Evolutionary conservation across 2,113 vertebrate genomes (phyloP).

Genomic region (Xiphorhynchus elegans): DNA sequence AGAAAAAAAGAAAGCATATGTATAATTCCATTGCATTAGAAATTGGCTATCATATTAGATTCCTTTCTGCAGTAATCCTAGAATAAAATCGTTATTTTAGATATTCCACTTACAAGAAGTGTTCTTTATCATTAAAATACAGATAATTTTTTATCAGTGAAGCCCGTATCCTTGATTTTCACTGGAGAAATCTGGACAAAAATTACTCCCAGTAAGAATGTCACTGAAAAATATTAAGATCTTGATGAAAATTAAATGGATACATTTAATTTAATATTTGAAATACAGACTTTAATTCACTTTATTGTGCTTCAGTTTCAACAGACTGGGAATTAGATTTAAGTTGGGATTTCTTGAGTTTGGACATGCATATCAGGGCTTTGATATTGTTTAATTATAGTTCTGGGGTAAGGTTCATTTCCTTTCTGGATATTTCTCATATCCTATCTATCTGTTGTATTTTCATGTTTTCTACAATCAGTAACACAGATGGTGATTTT

Average conservation of each 20-base stretch:
- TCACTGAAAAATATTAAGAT: neutral
- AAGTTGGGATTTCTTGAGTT: neutral
- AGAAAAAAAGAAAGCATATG: neutral
- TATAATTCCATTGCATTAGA: neutral
- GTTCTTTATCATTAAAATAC: neutral
- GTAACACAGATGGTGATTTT: constrained; percentile 1
- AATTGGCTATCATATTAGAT: neutral
- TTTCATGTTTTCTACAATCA: neutral
- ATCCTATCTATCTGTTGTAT: neutral
- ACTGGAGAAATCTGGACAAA: neutral
- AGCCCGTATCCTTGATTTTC: neutral
- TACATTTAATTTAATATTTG: neutral
- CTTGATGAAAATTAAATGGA: neutral
- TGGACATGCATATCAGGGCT: neutral
- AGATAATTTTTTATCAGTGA: neutral
- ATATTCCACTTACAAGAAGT: neutral
- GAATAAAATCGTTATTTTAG: neutral
- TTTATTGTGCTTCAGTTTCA: neutral
- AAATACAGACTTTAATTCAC: neutral
- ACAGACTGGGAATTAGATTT: neutral
- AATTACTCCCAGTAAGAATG: neutral
- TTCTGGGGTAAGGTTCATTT: constrained; percentile 18
- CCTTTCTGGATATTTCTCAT: constrained; percentile 13
- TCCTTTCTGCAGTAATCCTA: neutral
- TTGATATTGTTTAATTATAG: neutral